A percentile compares a stretch with the other conserved stretches of the same genome.
These are phyloP conservation scores for Sylvilagus bachmani DNA, from an alignment of 2,113 vertebrate species.

Conservation along the genomic window DNA sequence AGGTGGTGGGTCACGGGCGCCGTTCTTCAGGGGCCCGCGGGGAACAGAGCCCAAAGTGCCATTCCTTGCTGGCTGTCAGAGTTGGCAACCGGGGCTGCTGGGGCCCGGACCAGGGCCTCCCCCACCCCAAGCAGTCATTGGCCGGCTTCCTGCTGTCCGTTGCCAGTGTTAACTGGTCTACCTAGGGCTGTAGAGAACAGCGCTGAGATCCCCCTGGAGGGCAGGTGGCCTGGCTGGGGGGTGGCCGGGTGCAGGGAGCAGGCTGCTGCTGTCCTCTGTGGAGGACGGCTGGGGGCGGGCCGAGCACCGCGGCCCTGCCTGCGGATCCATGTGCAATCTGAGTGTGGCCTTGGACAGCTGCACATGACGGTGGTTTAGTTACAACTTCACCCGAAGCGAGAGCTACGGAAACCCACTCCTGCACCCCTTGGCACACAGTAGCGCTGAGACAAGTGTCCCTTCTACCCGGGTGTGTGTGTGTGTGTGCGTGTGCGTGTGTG, in stretches of 20 bases:
- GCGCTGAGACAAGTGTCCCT: conserved; percentile 81
- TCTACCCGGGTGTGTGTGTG: conserved; percentile 54
- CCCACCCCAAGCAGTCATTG: conserved; percentile 40
- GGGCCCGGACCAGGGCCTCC: background rate
- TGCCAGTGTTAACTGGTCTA: conserved; percentile 65
- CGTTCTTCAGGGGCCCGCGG: conserved; percentile 73
- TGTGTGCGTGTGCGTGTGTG: conserved; percentile 73
- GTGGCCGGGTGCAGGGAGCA: background rate
- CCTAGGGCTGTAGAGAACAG: conserved; percentile 57
- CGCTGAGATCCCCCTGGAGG: conserved; percentile 47
- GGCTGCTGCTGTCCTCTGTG: conserved; percentile 25
- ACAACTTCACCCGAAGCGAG: conserved; percentile 85
- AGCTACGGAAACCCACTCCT: conserved; percentile 76
- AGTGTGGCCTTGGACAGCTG: conserved; percentile 89
- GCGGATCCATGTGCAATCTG: conserved; percentile 94
- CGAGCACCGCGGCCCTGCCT: conserved; percentile 5
- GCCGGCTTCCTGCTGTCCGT: conserved; percentile 51
- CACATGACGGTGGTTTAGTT: conserved; percentile 90
- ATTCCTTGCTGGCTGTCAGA: conserved; percentile 72
- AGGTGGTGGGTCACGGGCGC: conserved; percentile 61
- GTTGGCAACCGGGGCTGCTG: conserved; percentile 60
- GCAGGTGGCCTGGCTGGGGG: background rate
- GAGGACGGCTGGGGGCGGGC: conserved; percentile 2
- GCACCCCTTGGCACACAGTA: conserved; percentile 86
- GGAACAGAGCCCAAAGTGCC: conserved; percentile 59